Percentiles rank a stretch among this genome's conserved stretches.
phyloP scores from a whole-genome alignment of 2,888 invertebrate species.

The Epirrhoe alternata region DNA sequence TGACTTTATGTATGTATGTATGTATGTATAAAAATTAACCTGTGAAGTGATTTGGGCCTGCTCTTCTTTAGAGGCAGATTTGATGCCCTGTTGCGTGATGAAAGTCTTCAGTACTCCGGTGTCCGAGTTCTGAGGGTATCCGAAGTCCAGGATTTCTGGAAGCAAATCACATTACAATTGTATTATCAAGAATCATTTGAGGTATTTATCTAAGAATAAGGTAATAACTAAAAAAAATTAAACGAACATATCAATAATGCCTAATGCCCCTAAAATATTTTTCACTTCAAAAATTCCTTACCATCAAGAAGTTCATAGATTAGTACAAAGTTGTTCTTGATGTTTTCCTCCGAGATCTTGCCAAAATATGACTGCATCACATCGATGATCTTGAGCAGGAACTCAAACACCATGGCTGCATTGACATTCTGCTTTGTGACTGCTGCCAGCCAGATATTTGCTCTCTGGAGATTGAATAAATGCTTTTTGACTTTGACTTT shows the following conservation, averaged over 20 bases:
- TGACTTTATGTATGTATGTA: too few relatives aligned
- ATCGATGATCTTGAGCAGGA: conserved; percentile 97
- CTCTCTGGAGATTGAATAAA: conserved; percentile 85
- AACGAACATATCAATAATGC: too few relatives aligned
- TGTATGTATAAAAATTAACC: too few relatives aligned
- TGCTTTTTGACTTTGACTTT: not conserved
- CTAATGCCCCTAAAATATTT: too few relatives aligned
- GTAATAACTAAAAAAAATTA: too few relatives aligned
- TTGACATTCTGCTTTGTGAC: conserved; percentile 99
- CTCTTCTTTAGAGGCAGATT: conserved; percentile 99
- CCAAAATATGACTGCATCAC: conserved; percentile 99
- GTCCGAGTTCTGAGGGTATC: conserved; percentile 99
- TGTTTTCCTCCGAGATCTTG: conserved; percentile 99
- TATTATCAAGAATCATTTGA: not conserved
- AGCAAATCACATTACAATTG: conserved; percentile 13
- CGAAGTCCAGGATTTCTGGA: conserved; percentile 99
- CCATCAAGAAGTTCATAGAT: conserved; percentile 99
- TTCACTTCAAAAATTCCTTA: too few relatives aligned
- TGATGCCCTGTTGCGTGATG: conserved; percentile 99
- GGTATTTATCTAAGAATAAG: too few relatives aligned
- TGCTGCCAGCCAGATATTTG: conserved; percentile 99
- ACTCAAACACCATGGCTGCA: conserved; percentile 99
- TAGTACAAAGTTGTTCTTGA: conserved; percentile 99
- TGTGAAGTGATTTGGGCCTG: conserved; percentile 99
- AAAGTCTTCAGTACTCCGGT: conserved; percentile 99